phyloP scores from a whole-genome alignment of 2,888 invertebrate genomes.

The Xylota segnis region DNA sequence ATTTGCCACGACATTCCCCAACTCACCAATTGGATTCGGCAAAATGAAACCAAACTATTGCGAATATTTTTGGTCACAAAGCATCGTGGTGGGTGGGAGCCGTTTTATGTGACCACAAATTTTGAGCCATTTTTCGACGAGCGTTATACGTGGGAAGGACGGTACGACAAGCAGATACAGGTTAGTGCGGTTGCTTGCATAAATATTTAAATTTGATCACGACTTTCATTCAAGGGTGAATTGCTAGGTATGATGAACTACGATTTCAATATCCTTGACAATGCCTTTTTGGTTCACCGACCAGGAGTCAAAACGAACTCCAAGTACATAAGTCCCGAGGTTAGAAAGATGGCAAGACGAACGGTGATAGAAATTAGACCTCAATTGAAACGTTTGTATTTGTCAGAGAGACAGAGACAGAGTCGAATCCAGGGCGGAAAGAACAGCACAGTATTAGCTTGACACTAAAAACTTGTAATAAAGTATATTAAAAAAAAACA shows the following conservation, averaged over 20 bases:
- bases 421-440: no score
- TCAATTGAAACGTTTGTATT: slow-evolving; percentile 32
- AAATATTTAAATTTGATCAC: neutral
- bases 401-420: no score
- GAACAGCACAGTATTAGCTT: no score
- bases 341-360: neutral
- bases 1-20: slow-evolving; percentile 49
- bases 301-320: slow-evolving; percentile 36
- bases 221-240: slow-evolving; percentile 27
- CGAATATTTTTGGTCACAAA: slow-evolving; percentile 30
- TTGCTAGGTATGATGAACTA: slow-evolving; percentile 38
- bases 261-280: slow-evolving; percentile 42
- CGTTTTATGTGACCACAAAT: slow-evolving; percentile 57
- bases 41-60: slow-evolving; percentile 6
- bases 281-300: slow-evolving; percentile 48
- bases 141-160: slow-evolving; percentile 59
- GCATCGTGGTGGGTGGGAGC: slow-evolving; percentile 39
- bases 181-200: neutral
- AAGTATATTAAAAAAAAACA: no score
- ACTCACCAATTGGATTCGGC: slow-evolving; percentile 6
- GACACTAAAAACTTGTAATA: no score
- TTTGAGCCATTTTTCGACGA: slow-evolving; percentile 50
- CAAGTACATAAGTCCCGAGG: neutral
- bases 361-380: slow-evolving; percentile 5
- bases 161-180: slow-evolving; percentile 58